A percentile compares a stretch with the other conserved stretches of the same genome.
phyloP scores from a whole-genome alignment of 2,797 vertebrate species.

The Liasis olivaceus region DNA sequence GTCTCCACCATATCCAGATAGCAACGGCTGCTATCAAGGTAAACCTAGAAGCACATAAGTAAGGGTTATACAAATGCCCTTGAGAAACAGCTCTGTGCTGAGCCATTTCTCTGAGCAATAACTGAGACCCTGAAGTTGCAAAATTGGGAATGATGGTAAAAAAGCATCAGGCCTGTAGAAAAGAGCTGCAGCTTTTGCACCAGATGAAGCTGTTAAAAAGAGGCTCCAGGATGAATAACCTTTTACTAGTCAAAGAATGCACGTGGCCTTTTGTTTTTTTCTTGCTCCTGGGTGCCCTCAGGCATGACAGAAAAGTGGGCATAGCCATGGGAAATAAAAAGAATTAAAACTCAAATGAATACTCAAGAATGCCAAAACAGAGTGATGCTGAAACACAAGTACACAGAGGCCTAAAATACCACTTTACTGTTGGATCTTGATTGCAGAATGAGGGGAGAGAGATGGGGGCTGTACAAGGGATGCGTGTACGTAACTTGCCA shows the following conservation, averaged over 20 bases:
- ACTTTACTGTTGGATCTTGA: not conserved
- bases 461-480: not conserved
- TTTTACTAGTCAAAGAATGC: not conserved
- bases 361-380: not conserved
- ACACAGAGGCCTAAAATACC: not conserved
- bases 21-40: slow-evolving; percentile 83
- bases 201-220: not conserved
- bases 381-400: not conserved
- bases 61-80: not conserved
- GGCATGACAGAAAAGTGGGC: not conserved
- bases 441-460: not conserved
- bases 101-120: not conserved
- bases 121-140: not conserved
- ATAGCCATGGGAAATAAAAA: not conserved
- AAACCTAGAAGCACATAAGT: not conserved
- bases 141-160: not conserved
- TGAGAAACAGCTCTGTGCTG: no score
- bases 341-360: not conserved
- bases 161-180: not conserved
- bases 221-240: not conserved
- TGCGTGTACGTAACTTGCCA: not conserved
- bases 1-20: slow-evolving; percentile 91
- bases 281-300: not conserved
- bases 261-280: not conserved
- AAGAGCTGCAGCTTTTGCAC: not conserved